phyloP scores from a whole-genome alignment of 2,113 vertebrate genomes.

The Callipepla californica region DNA sequence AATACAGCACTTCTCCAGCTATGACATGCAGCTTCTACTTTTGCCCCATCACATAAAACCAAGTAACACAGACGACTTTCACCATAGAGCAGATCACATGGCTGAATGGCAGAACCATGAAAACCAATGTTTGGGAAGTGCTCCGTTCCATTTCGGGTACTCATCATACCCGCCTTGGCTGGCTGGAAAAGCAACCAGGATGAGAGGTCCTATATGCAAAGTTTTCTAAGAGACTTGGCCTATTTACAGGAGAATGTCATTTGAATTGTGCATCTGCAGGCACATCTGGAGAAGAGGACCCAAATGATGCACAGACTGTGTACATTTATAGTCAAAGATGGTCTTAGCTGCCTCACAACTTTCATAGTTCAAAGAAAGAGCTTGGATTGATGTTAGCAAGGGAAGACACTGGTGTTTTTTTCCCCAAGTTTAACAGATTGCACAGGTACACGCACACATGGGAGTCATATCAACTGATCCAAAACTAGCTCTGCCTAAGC shows the following conservation, averaged over 20 bases:
- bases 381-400: background rate
- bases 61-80: rapidly evolving
- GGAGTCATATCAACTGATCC: background rate
- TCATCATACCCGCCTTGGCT: background rate
- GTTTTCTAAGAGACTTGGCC: background rate
- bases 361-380: background rate
- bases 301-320: background rate
- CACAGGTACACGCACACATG: background rate
- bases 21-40: background rate
- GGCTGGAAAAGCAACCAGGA: background rate
- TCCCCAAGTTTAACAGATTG: background rate
- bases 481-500: background rate
- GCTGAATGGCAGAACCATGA: background rate
- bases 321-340: background rate
- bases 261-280: background rate
- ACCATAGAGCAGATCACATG: background rate
- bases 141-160: background rate
- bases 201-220: background rate
- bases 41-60: background rate
- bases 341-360: background rate
- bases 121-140: background rate
- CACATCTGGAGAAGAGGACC: background rate
- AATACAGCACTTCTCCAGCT: background rate
- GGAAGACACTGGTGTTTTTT: background rate
- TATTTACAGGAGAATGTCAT: too few species aligned